Conservation (phyloP, 2,113 vertebrate species). For the Trichechus manatus region DNA sequence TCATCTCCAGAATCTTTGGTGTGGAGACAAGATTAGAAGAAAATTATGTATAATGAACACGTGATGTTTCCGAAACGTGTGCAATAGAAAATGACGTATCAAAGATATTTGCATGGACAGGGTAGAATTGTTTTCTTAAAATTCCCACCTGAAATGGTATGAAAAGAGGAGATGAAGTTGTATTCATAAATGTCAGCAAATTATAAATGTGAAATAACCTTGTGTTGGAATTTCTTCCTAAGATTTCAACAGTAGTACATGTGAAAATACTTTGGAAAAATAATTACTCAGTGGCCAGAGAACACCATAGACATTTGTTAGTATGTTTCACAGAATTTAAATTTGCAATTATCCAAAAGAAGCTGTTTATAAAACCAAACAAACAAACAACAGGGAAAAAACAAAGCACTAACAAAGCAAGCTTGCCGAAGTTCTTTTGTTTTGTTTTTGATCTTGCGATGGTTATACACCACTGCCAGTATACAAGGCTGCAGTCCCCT, state of each 20-base stretch:
- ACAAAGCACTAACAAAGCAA: background rate
- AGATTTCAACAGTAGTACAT: background rate
- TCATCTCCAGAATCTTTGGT: constrained; percentile 72
- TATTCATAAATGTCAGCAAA: constrained; percentile 65
- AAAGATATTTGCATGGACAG: constrained; percentile 10
- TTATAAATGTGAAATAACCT: constrained; percentile 3
- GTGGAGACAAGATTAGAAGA: background rate
- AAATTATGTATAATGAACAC: constrained; percentile 70
- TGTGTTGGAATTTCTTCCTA: background rate
- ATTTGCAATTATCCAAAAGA: background rate
- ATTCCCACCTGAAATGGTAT: constrained; percentile 53
- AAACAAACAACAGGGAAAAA: background rate
- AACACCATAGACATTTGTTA: background rate
- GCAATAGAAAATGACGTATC: background rate
- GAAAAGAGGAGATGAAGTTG: constrained; percentile 51
- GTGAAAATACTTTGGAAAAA: background rate
- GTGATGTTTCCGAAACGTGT: background rate
- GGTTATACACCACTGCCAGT: background rate
- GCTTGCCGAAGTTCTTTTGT: background rate
- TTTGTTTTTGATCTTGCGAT: background rate
- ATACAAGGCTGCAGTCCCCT: background rate
- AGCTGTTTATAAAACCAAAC: background rate
- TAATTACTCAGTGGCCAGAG: background rate
- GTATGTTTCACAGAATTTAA: background rate
- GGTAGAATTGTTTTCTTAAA: constrained; percentile 54